Evolutionary conservation across 2,888 invertebrate species (phyloP).

Genomic region (Rhamnusium bicolor): DNA sequence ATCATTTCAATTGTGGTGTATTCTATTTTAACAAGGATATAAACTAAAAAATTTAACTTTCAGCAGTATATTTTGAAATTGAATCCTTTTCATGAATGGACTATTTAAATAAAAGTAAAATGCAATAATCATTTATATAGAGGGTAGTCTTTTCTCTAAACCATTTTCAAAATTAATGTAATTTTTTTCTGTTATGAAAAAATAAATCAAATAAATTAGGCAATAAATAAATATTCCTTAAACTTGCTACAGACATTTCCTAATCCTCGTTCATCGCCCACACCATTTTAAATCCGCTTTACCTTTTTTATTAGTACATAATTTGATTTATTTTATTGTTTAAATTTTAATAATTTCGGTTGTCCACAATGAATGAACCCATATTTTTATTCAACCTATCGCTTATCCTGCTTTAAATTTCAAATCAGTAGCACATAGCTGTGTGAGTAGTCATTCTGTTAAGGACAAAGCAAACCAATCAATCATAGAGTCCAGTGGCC

Average conservation of each 20-base stretch:
- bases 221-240: background rate
- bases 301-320: background rate
- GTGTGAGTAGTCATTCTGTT: constrained; percentile 9
- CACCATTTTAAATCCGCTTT: background rate
- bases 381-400: constrained; percentile 1
- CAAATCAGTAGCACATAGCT: constrained; percentile 24
- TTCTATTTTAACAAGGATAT: too few relatives aligned
- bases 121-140: too few relatives aligned
- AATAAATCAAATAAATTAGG: background rate
- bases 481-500: constrained; percentile 31
- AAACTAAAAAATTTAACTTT: too few relatives aligned
- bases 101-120: too few relatives aligned
- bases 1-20: too few relatives aligned
- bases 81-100: too few relatives aligned
- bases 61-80: too few relatives aligned
- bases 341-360: constrained; percentile 21
- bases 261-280: constrained; percentile 6
- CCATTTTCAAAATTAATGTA: too few relatives aligned
- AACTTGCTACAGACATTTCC: background rate
- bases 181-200: background rate
- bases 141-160: too few relatives aligned
- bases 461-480: constrained; percentile 32
- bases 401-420: constrained; percentile 32
- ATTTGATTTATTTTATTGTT: constrained; percentile 8
- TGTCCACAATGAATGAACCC: background rate